Conservation (phyloP, 1,140 invertebrate species). For the Pseudomyrmex sp. region DNA sequence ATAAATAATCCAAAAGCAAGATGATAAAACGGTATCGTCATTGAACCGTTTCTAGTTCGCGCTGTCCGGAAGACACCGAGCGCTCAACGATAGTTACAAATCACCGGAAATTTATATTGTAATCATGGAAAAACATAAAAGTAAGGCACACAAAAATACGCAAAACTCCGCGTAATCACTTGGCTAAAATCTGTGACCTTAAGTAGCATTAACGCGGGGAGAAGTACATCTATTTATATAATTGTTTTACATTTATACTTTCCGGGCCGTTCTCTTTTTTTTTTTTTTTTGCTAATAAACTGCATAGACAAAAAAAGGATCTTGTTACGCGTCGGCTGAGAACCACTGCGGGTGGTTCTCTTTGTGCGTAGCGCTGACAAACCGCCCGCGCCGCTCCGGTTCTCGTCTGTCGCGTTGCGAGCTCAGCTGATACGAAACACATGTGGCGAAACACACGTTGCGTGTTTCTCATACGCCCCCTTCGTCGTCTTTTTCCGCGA, state of each 20-base stretch:
- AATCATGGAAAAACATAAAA: background rate
- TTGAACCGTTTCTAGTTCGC: slow-evolving; percentile 33
- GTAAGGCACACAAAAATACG: too few relatives aligned
- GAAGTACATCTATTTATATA: too few relatives aligned
- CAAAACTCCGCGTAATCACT: background rate
- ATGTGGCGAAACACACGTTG: slow-evolving; percentile 45
- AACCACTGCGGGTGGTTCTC: slow-evolving; percentile 40
- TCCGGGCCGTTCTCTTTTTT: background rate
- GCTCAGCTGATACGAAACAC: slow-evolving; percentile 56
- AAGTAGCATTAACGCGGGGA: too few relatives aligned
- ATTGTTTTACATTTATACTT: background rate
- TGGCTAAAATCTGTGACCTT: background rate
- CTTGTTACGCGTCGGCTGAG: background rate
- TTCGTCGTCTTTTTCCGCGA: slow-evolving; percentile 23
- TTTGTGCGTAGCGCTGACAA: slow-evolving; percentile 32
- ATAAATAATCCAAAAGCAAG: slow-evolving; percentile 52
- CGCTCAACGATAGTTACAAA: background rate
- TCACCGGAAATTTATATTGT: background rate
- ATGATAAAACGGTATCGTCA: slow-evolving; percentile 51
- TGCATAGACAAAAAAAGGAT: too few relatives aligned
- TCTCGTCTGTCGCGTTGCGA: slow-evolving; percentile 45
- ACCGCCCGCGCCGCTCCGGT: slow-evolving; percentile 8
- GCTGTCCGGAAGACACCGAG: slow-evolving; percentile 28
- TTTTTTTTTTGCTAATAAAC: background rate
- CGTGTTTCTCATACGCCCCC: background rate